phyloP scores from a whole-genome alignment of 2,797 vertebrate genomes.

The Threskiornis aethiopicus region DNA sequence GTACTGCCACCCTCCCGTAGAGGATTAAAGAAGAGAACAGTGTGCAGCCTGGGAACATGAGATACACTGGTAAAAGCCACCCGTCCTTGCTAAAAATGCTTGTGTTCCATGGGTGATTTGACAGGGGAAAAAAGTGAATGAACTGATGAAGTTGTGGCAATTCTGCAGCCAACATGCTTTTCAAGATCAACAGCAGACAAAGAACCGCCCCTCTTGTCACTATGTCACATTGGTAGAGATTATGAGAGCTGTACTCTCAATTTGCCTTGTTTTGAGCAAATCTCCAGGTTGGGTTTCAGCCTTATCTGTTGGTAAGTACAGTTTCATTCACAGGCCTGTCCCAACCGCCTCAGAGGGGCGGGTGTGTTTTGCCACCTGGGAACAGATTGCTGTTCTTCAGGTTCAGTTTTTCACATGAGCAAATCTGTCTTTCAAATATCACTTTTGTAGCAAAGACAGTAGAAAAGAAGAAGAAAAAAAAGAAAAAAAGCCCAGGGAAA shows the following conservation, averaged over 20 bases:
- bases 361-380: neutral
- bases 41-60: neutral
- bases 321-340: neutral
- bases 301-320: conserved; percentile 8
- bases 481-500: neutral
- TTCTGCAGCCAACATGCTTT: neutral
- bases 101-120: accelerated
- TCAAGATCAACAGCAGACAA: neutral
- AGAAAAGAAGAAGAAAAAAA: neutral
- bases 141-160: neutral
- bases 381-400: neutral
- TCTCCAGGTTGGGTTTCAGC: neutral
- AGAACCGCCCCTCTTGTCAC: neutral
- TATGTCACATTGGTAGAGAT: neutral
- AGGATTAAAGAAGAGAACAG: neutral
- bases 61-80: neutral
- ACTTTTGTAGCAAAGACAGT: neutral
- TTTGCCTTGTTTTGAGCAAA: neutral
- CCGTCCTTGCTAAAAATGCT: neutral
- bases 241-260: neutral
- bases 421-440: neutral
- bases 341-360: accelerated
- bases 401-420: neutral
- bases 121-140: neutral
- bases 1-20: neutral